Percentiles rank a stretch among this genome's conserved stretches.
These are phyloP conservation scores for Saccostrea echinata DNA, from an alignment of 1,140 invertebrate species.

Conservation along the genomic window DNA sequence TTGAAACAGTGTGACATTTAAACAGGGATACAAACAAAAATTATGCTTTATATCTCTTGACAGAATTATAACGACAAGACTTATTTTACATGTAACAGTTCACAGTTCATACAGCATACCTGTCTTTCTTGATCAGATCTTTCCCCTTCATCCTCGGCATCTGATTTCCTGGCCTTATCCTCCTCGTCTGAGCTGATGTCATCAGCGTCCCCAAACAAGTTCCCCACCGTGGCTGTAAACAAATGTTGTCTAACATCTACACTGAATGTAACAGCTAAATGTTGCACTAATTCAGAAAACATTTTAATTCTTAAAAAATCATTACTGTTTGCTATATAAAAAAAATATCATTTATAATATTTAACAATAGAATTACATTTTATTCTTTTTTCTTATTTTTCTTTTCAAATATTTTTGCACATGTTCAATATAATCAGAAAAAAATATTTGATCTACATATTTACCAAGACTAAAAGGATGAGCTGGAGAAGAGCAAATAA, in stretches of 20 bases:
- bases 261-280: not conserved
- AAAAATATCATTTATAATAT: not conserved
- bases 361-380: too few relatives aligned
- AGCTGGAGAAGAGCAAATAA: not conserved
- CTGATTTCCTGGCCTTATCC: constrained; percentile 69
- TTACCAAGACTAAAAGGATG: not conserved
- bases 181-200: constrained; percentile 87
- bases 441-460: too few relatives aligned
- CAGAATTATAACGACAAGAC: not conserved
- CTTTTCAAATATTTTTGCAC: too few relatives aligned
- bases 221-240: constrained; percentile 79
- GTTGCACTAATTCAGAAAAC: too few relatives aligned
- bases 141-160: constrained; percentile 65
- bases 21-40: too few relatives aligned
- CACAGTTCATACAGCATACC: not conserved
- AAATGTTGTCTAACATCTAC: not conserved
- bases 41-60: too few relatives aligned
- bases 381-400: too few relatives aligned
- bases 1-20: too few relatives aligned
- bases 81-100: not conserved
- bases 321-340: not conserved
- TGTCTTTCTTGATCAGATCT: constrained; percentile 69
- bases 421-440: too few relatives aligned
- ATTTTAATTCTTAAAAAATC: not conserved
- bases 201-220: constrained; percentile 95